Base-by-base conservation (phyloP, 2,888 invertebrate genomes). In the Liodrosophila aerea region DNA sequence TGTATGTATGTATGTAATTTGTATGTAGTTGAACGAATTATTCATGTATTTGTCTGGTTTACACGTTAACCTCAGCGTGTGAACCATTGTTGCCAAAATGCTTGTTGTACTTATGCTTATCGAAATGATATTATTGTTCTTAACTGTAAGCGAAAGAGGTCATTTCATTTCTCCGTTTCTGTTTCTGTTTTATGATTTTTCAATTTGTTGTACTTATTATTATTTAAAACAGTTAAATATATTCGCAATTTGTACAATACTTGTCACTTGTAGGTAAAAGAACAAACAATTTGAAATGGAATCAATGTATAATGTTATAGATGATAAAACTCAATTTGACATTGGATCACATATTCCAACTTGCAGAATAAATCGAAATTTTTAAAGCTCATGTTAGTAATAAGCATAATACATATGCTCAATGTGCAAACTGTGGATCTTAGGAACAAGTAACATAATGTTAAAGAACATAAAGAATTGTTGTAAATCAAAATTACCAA, bases 401-500 rank as follows among this genome's bases (percentile, higher is more conserved):
- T 44, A n/a, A n/a, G 16, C 9, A n/a, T n/a, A n/a, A n/a, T n/a
- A n/a, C n/a, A 39, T 29, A 29, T 29, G 50, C 46, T 54, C 52
- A 62, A 62, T 22, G 34, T 36, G 53, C 9, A 29, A 54, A 22
- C 22, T 22, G 11, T 57, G 49, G 34, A 60, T 53, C 43, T 69
- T 58, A 54, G 51, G 51, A 71, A 40, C 43, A 43, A 36, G 33
- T 16, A 51, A 45, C 36, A 36, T 31, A 36, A 41, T 66, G 72
- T 71, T 72, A 61, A 60, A 52, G 50, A 65, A 65, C 12, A 69
- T 60, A 61, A 59, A 46, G 59, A 63, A 59, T 76, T 78, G 73
- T 77, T 83, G 73, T 80, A 81, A 71, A 84, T 81, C 77, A 71
- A 73, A 80, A 84, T 74, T 72, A 72, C 61, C 56, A 74, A 65